Conservation (phyloP, 92 coral and sea anemone genomes). For the Porites lobata region DNA sequence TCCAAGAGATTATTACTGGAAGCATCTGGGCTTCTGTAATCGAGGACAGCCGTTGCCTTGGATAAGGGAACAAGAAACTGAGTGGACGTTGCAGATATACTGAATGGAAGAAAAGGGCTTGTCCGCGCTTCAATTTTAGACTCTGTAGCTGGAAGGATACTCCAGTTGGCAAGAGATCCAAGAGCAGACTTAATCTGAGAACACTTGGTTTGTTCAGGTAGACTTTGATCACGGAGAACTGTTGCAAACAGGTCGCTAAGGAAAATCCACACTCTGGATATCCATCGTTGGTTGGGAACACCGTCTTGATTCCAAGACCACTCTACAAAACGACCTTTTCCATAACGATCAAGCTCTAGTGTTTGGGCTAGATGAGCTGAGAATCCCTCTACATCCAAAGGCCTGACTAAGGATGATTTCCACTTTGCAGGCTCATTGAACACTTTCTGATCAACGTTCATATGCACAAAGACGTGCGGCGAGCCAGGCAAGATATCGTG, state of each 20-base stretch:
- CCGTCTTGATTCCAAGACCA: conserved; percentile 11
- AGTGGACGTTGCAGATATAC: not conserved
- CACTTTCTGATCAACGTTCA: not conserved
- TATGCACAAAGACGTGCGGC: conserved; percentile 61
- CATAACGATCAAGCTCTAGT: not conserved
- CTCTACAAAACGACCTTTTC: not conserved
- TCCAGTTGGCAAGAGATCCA: conserved; percentile 59
- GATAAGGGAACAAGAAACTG: conserved; percentile 61
- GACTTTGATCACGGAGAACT: not conserved
- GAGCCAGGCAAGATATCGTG: conserved; percentile 66
- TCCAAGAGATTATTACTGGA: not conserved
- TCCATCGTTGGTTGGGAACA: conserved; percentile 27
- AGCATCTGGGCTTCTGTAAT: not conserved
- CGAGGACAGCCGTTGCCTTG: conserved; percentile 39
- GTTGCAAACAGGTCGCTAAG: not conserved
- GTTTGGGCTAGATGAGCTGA: conserved; percentile 19
- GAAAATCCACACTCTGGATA: conserved; percentile 27
- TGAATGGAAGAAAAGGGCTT: not conserved
- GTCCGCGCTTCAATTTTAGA: not conserved
- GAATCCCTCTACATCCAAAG: conserved; percentile 28
- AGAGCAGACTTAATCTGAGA: conserved; percentile 16
- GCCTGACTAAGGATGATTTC: not conserved
- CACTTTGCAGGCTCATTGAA: not conserved
- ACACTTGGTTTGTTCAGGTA: conserved; percentile 27
- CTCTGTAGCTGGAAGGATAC: conserved; percentile 69